phyloP scores from a whole-genome alignment of 2,888 invertebrate species.

The Polyommatus iphigenia region DNA sequence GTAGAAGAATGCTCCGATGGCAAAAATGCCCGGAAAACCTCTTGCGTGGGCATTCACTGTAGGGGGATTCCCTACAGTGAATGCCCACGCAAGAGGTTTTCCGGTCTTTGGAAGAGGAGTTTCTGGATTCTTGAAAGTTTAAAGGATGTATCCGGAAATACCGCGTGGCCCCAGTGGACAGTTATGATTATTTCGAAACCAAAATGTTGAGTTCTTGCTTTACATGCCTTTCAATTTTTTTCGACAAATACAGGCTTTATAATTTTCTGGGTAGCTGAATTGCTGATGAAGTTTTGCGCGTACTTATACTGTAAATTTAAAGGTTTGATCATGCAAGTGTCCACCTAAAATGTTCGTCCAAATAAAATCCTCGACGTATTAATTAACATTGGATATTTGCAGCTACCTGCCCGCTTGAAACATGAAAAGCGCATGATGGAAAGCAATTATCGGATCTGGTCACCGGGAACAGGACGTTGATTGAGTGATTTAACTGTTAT shows the following conservation, averaged over 20 bases:
- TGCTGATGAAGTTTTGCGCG: too few relatives aligned
- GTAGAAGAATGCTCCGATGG: neutral
- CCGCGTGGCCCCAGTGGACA: neutral
- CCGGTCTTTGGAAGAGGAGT: neutral
- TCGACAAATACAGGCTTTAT: neutral
- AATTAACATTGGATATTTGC: slow-evolving; percentile 24
- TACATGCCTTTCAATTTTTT: neutral
- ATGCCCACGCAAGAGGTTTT: neutral
- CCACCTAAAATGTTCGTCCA: neutral
- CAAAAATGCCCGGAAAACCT: neutral
- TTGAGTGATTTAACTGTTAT: slow-evolving; percentile 32
- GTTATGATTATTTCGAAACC: neutral
- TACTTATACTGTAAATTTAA: neutral
- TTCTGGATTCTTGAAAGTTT: neutral
- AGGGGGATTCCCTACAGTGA: neutral
- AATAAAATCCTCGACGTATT: slow-evolving; percentile 18
- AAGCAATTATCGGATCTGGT: slow-evolving; percentile 32
- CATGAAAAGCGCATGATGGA: slow-evolving; percentile 26
- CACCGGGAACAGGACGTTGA: slow-evolving; percentile 28
- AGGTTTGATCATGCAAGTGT: neutral
- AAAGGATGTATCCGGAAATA: neutral
- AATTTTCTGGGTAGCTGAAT: neutral
- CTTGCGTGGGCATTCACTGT: too few relatives aligned
- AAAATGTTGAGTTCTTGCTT: neutral
- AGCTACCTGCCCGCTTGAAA: slow-evolving; percentile 18